Percentiles rank a stretch among this genome's conserved stretches.
phyloP scores from a whole-genome alignment of 2,113 vertebrate species.

The Pteruthius melanotis region DNA sequence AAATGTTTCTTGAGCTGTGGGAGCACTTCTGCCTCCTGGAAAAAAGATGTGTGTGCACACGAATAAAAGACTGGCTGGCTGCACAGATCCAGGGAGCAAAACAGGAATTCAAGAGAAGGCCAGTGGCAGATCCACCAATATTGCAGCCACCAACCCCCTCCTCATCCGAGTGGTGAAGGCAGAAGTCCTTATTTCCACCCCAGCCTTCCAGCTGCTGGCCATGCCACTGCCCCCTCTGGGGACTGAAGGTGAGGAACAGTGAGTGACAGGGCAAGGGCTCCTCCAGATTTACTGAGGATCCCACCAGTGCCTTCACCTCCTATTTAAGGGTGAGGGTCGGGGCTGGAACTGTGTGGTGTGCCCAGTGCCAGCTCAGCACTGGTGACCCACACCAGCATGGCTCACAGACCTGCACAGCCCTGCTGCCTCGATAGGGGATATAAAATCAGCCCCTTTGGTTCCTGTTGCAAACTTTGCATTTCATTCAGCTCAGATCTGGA shows the following conservation, averaged over 20 bases:
- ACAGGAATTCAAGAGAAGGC: background rate
- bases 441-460: background rate
- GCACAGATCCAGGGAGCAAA: background rate
- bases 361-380: background rate
- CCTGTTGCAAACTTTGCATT: background rate
- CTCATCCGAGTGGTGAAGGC: background rate
- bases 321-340: background rate
- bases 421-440: accelerated
- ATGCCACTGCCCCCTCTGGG: accelerated
- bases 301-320: background rate
- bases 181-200: background rate
- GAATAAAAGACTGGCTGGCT: background rate
- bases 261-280: background rate
- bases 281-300: background rate
- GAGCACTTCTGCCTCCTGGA: background rate
- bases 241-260: background rate
- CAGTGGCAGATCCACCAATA: background rate
- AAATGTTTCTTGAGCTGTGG: background rate
- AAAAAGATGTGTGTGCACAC: accelerated
- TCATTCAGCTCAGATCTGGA: background rate
- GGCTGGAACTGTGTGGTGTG: too few species aligned
- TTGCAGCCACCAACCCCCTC: background rate
- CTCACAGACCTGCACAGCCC: background rate
- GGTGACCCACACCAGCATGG: background rate
- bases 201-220: background rate